Evolutionary conservation across 2,888 invertebrate genomes (phyloP), one percentile per base, ranked within the genome.

Genomic region (Entomobrya proxima): DNA sequence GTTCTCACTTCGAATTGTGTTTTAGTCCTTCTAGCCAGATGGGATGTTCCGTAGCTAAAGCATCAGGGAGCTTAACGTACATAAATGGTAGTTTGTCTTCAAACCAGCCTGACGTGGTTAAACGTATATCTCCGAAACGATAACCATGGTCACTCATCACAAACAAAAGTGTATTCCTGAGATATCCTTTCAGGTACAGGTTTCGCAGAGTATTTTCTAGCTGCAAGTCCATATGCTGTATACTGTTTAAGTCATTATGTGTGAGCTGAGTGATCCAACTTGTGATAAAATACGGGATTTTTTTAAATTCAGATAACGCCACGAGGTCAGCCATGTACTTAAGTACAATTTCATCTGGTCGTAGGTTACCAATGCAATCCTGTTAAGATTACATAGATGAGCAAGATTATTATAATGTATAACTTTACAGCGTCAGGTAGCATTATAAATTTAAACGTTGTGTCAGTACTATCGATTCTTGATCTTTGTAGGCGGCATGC

Each of bases 111-210:
- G 94, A 94, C 86, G 94, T 92, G 2, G 94, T 94, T 85, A 94
- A 92, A 3, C 96, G 93, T 40, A 94, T 93, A 15, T 94, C 93
- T 0, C 96, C 96, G 91, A 95, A 96, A 6, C 96, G 93, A 91
- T 95, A 93, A 0, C 96, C 96, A 90, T 96, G 96, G 91, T 96
- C 96, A 90, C 96, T 96, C 78, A 96, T 92, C 89, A 91, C 90
- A 91, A 94, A 81, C 96, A 92, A 0, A 90, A 96, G 93, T 1
- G 95, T 94, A 55, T 94, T 94, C 58, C 94, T 93, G 74, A 95
- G 91, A 3, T 94, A 92, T 0, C 94, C 94, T 0, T 93, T 93
- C 15, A 93, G 92, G 3, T 94, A 92, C 2, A 87, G 47, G 1
- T 18, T 75, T 4, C 32, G 27, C 1, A 89, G 67, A 7, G 86